These are phyloP conservation scores for Gerris buenoi DNA, from an alignment of 1,140 invertebrate species.

Conservation along the genomic window DNA sequence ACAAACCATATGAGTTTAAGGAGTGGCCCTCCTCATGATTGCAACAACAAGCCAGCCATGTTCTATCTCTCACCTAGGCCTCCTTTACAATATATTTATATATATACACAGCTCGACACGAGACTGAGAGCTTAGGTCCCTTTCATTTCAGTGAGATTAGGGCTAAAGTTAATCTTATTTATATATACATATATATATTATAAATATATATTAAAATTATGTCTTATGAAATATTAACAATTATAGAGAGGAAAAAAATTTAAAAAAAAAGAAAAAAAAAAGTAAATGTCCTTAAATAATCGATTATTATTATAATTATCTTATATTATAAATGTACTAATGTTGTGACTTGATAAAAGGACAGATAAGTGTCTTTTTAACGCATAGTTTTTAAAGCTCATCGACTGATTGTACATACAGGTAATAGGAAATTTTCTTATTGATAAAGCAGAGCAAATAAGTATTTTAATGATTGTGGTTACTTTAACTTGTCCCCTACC, in stretches of 20 bases:
- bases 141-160: slow-evolving; percentile 22
- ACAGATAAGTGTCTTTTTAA: slow-evolving; percentile 23
- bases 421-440: slow-evolving; percentile 26
- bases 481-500: slow-evolving; percentile 24
- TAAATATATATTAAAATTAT: neutral
- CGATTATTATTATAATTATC: slow-evolving; percentile 5
- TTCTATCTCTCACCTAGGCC: slow-evolving; percentile 18
- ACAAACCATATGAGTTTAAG: slow-evolving; percentile 43
- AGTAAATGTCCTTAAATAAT: slow-evolving; percentile 16
- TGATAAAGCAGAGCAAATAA: slow-evolving; percentile 18
- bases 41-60: slow-evolving; percentile 21
- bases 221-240: neutral
- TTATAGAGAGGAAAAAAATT: neutral
- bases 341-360: slow-evolving; percentile 15
- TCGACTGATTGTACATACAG: slow-evolving; percentile 26
- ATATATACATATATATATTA: slow-evolving; percentile 7
- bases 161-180: slow-evolving; percentile 19
- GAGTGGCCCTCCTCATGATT: slow-evolving; percentile 43
- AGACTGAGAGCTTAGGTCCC: slow-evolving; percentile 7
- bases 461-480: slow-evolving; percentile 22
- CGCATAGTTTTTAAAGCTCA: slow-evolving; percentile 23
- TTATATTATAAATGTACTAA: slow-evolving; percentile 18
- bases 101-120: slow-evolving; percentile 6
- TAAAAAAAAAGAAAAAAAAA: slow-evolving; percentile 7
- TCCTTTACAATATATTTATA: neutral